phyloP scores from a whole-genome alignment of 2,113 vertebrate genomes.

The Callaeas wilsoni region DNA sequence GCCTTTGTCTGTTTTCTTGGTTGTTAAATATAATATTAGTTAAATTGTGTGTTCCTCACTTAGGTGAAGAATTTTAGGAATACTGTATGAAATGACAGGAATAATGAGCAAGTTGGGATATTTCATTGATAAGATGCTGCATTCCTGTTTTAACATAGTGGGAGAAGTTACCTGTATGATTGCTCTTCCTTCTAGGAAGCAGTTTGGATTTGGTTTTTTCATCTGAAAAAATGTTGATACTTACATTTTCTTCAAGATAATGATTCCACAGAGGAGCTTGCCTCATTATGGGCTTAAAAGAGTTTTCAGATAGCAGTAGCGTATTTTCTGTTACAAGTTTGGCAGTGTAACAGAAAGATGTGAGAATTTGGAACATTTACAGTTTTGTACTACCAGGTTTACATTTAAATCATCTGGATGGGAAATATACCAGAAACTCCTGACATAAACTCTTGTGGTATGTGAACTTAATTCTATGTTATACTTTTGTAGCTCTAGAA shows the following conservation, averaged over 20 bases:
- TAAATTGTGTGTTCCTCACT: neutral
- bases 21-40: neutral
- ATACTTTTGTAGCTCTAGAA: neutral
- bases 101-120: neutral
- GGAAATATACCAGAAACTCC: neutral
- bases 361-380: neutral
- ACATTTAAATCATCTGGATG: neutral
- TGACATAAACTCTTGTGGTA: neutral
- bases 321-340: neutral
- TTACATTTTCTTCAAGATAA: neutral
- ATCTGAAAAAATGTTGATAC: neutral
- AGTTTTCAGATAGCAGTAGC: neutral
- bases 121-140: neutral
- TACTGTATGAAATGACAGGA: neutral
- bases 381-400: neutral
- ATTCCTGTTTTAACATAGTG: neutral
- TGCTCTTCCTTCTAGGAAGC: neutral
- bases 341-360: neutral
- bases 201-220: neutral
- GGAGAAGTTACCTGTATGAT: neutral
- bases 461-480: neutral
- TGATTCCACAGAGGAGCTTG: neutral
- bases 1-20: neutral
- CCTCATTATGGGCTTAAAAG: neutral
- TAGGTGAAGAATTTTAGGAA: neutral